Evolutionary conservation across 2,113 vertebrate species (phyloP).

Genomic region (Nettapus auritus): DNA sequence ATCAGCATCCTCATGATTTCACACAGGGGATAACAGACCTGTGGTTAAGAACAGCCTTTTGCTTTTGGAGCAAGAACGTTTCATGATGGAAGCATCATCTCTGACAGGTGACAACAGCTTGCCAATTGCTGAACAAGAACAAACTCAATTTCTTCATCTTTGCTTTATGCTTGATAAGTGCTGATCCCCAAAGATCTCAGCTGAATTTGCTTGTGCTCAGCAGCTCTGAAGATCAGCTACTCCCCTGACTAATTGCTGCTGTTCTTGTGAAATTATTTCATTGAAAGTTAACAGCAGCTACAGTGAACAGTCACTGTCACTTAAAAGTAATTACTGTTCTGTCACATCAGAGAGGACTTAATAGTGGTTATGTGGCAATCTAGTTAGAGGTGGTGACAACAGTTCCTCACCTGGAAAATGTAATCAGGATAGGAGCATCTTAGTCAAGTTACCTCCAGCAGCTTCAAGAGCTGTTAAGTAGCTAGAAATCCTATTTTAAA

Average conservation of each 20-base stretch:
- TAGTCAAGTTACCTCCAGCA: background rate
- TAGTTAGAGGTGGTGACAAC: background rate
- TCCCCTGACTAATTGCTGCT: background rate
- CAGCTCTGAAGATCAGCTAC: background rate
- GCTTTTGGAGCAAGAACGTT: background rate
- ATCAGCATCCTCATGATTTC: background rate
- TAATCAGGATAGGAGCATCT: background rate
- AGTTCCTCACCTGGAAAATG: background rate
- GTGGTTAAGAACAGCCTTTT: background rate
- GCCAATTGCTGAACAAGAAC: accelerated
- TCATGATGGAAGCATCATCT: background rate
- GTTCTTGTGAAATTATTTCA: background rate
- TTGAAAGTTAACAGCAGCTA: background rate
- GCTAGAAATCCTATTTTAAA: background rate
- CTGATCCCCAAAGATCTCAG: background rate
- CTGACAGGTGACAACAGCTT: background rate
- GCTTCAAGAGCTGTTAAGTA: background rate
- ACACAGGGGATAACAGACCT: accelerated
- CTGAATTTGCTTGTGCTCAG: background rate
- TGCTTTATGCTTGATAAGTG: background rate
- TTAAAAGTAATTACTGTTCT: background rate
- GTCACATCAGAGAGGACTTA: background rate
- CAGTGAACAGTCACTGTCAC: background rate
- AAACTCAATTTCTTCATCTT: background rate
- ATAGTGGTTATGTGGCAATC: background rate